These are phyloP conservation scores for Hylyphantes graminicola DNA, from an alignment of 1,140 invertebrate genomes.

Conservation along the genomic window DNA sequence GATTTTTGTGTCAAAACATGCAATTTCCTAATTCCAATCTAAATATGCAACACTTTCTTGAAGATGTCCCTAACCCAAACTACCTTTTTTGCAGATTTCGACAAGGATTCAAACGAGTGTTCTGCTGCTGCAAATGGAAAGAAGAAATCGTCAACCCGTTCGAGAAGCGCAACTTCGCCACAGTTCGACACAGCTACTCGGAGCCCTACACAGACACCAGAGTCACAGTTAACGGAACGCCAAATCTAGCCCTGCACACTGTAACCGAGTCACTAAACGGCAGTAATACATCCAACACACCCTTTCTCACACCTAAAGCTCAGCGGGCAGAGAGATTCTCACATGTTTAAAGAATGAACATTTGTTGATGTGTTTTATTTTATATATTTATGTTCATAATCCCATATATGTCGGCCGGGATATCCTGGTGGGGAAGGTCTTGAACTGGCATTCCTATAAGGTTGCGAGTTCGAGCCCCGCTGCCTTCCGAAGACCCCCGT, in stretches of 20 bases:
- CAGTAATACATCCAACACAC: constrained; percentile 55
- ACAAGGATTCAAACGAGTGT: constrained; percentile 87
- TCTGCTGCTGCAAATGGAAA: constrained; percentile 73
- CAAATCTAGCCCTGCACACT: constrained; percentile 57
- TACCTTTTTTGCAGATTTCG: constrained; percentile 76
- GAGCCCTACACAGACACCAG: constrained; percentile 62
- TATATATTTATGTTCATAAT: too few species aligned
- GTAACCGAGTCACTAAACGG: constrained; percentile 61
- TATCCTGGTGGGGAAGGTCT: too few species aligned
- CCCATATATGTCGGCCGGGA: too few species aligned
- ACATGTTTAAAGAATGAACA: neutral
- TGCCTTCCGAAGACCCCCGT: too few species aligned
- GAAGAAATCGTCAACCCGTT: constrained; percentile 45
- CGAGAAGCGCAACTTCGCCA: constrained; percentile 58
- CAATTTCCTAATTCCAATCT: too few species aligned
- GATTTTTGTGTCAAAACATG: too few species aligned
- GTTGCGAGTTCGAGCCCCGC: too few species aligned
- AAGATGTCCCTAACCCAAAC: neutral
- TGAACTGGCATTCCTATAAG: too few species aligned
- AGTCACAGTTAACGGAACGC: constrained; percentile 62
- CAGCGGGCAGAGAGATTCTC: constrained; percentile 18
- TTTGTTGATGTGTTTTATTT: too few species aligned
- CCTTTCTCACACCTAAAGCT: constrained; percentile 32
- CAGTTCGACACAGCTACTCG: constrained; percentile 62
- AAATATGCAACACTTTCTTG: neutral